Percentiles rank a stretch among this genome's conserved stretches.
These are phyloP conservation scores for Eristalinus aeneus DNA, from an alignment of 2,888 invertebrate genomes.

Conservation along the genomic window DNA sequence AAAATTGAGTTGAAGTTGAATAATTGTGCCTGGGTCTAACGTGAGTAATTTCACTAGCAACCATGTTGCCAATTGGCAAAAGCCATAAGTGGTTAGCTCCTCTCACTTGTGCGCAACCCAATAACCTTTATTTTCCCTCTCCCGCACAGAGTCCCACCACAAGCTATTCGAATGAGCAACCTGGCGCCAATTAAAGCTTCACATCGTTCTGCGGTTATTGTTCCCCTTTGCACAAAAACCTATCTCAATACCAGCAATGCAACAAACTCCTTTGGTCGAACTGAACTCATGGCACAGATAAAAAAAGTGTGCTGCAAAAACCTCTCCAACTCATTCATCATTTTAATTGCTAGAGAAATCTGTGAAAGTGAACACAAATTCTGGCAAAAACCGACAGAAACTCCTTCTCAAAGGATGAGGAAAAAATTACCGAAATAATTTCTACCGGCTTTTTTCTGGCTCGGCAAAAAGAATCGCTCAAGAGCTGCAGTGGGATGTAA, in stretches of 20 bases:
- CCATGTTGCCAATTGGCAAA: background rate
- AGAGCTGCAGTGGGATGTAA: background rate
- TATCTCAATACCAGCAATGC: constrained; percentile 36
- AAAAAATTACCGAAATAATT: constrained; percentile 16
- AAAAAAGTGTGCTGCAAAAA: constrained; percentile 14
- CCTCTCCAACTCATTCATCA: constrained; percentile 59
- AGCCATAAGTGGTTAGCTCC: background rate
- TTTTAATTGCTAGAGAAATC: constrained; percentile 63
- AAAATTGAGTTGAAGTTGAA: background rate
- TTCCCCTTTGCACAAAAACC: constrained; percentile 1
- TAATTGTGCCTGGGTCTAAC: background rate
- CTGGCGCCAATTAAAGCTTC: constrained; percentile 40
- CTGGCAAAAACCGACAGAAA: constrained; percentile 16
- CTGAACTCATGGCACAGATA: background rate
- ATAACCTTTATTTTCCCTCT: background rate
- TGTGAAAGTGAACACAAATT: constrained; percentile 53
- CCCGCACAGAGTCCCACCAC: background rate
- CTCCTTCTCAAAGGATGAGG: constrained; percentile 25
- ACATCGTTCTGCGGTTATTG: background rate
- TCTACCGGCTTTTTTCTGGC: background rate
- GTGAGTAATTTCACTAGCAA: background rate
- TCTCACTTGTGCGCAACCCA: background rate
- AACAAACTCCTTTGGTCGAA: constrained; percentile 43
- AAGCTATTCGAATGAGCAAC: constrained; percentile 14
- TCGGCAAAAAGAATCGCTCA: constrained; percentile 7